phyloP scores from a whole-genome alignment of 1,140 invertebrate genomes.

The Meteorus sp. region DNA sequence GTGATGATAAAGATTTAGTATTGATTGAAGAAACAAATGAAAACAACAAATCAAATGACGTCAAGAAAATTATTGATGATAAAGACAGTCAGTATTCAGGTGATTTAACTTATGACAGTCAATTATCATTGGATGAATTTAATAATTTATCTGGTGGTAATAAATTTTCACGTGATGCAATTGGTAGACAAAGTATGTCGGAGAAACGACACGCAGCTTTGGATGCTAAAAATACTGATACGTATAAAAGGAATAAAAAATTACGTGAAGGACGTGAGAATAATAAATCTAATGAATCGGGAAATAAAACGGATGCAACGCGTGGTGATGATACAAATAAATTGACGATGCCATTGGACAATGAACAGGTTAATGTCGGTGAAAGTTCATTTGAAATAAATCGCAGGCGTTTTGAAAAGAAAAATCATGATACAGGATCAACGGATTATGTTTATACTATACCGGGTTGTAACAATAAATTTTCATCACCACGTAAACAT shows the following conservation, averaged over 20 bases:
- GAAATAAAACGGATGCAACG: conserved; percentile 34
- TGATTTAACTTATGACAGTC: conserved; percentile 76
- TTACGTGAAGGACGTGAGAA: conserved; percentile 67
- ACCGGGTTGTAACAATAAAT: conserved; percentile 51
- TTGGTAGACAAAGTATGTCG: conserved; percentile 95
- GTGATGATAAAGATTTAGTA: conserved; percentile 42
- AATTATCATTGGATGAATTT: conserved; percentile 75
- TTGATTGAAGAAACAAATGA: conserved; percentile 44
- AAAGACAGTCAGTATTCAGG: conserved; percentile 55
- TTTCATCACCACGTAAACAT: conserved; percentile 62
- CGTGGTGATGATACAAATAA: conserved; percentile 36
- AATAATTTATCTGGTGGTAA: conserved; percentile 60
- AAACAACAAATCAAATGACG: conserved; percentile 39
- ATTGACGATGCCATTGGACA: conserved; percentile 27
- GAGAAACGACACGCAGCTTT: conserved; percentile 93
- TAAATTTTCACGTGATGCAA: conserved; percentile 83
- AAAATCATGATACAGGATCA: conserved; percentile 37
- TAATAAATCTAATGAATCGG: conserved; percentile 35
- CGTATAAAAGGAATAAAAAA: conserved; percentile 92
- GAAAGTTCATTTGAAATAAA: conserved; percentile 44
- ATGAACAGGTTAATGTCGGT: conserved; percentile 31
- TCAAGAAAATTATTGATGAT: conserved; percentile 42
- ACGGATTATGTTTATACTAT: conserved; percentile 53
- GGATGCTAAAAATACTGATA: conserved; percentile 93
- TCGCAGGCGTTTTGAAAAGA: conserved; percentile 41